Percentiles rank a stretch among this genome's conserved stretches.
Conservation (phyloP, 2,888 invertebrate genomes). For the Polydrusus cervinus region DNA sequence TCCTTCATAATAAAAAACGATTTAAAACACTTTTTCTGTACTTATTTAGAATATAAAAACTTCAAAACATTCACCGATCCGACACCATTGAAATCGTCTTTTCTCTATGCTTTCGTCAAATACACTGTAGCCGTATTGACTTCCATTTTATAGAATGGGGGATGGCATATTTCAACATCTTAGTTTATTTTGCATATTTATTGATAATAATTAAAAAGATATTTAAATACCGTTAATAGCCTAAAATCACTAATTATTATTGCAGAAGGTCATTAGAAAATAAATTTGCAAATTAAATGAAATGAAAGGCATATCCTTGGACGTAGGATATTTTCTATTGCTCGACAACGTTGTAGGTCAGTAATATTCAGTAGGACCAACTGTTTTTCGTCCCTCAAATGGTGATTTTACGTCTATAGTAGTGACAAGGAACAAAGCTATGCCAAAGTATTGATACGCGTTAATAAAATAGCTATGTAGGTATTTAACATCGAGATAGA, state of each 20-base stretch:
- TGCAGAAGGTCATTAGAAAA: neutral
- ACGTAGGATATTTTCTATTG: neutral
- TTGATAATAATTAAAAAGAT: neutral
- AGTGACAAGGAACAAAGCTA: no score
- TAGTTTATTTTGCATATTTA: neutral
- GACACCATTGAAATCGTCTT: slow-evolving; percentile 19
- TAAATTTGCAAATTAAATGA: neutral
- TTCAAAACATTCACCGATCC: slow-evolving; percentile 34
- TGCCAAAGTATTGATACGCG: no score
- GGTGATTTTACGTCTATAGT: neutral
- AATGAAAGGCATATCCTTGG: neutral
- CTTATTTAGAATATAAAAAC: slow-evolving; percentile 24
- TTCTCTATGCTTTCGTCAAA: slow-evolving; percentile 20
- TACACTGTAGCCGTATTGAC: slow-evolving; percentile 8
- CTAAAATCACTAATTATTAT: neutral
- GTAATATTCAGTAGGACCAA: neutral
- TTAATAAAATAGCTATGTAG: no score
- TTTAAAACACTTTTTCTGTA: slow-evolving; percentile 17
- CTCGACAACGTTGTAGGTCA: neutral
- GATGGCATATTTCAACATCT: neutral
- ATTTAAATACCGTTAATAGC: neutral
- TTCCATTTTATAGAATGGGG: no score
- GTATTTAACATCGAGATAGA: no score
- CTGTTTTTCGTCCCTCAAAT: neutral
- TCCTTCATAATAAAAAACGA: slow-evolving; percentile 7